Evolutionary conservation across 2,797 vertebrate species (phyloP), one percentile per base, ranked within the genome.

Genomic region (Chelon labrosus): DNA sequence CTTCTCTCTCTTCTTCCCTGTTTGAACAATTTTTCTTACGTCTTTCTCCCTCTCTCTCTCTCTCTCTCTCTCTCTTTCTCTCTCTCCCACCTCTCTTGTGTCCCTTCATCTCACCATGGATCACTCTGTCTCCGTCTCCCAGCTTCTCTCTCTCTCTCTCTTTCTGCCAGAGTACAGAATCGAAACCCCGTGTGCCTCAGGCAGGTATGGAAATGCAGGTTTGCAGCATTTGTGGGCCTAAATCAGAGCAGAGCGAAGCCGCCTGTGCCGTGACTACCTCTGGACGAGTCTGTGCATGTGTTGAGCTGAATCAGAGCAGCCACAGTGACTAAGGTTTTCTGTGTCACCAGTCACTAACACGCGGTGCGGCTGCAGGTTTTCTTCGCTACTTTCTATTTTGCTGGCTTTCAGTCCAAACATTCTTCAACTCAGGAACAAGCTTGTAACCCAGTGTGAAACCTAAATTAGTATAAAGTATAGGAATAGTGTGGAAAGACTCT

Each of bases 201-300:
- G 91, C 89, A 87, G 87, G 78, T 89, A 85, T 7, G 81, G 90
- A 88, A 92, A 92, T 91, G 84, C 87, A 86, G 88, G 86, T 86
- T 90, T 88, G 65, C 89, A 77, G 85, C 86, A 88, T 92, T 91
- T 65, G 68, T 44, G 22, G 72, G 70, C 80, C 75, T 51, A 16
- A 50, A 85, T 61, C 69, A 51, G 65, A 75, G 70, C 50, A 12
- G 74, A 65, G 73, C 10, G 19, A 25, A 71, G 70, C 63, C 41
- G 57, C 68, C 75, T 14, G 31, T 64, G 71, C 54, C 20, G 51
- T 83, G 83, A 85, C 88, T 89, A 74, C 77, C 55, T 70, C 4
- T 35, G 10, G 61, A 88, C 88, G 57, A 86, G 94, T 88, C 87
- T 80, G 70, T 87, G 85, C 93, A 75, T 86, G 93, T 69, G 65